A percentile compares a stretch with the other conserved stretches of the same genome.
Evolutionary conservation across 2,797 vertebrate genomes (phyloP).

Genomic region (Pterois miles): DNA sequence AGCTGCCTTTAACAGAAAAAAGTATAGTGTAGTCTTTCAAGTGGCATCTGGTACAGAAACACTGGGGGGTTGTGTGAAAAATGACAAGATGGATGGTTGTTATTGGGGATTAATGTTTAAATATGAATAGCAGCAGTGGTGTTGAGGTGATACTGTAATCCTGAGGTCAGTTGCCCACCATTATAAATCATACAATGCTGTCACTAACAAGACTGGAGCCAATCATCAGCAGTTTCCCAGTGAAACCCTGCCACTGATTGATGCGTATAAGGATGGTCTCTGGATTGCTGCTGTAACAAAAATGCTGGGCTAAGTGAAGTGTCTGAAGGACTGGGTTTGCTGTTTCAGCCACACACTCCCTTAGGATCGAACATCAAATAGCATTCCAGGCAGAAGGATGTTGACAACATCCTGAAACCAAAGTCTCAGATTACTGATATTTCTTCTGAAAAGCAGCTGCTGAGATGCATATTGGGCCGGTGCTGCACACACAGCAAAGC

Average conservation of each 20-base stretch:
- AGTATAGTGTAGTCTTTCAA: not conserved
- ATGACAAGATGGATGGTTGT: constrained; percentile 4
- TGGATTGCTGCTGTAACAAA: constrained; percentile 53
- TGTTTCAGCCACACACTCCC: constrained; percentile 70
- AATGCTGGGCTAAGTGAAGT: constrained; percentile 75
- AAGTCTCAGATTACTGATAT: constrained; percentile 72
- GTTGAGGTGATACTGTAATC: constrained; percentile 11
- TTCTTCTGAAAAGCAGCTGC: constrained; percentile 63
- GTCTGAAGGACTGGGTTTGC: constrained; percentile 62
- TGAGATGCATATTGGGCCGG: constrained; percentile 60
- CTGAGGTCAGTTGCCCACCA: constrained; percentile 22
- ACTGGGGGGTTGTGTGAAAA: constrained; percentile 1
- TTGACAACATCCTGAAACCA: constrained; percentile 76
- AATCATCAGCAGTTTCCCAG: constrained; percentile 64
- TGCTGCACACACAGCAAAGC: constrained; percentile 73
- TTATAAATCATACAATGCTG: constrained; percentile 33
- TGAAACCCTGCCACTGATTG: constrained; percentile 64
- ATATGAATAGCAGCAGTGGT: constrained; percentile 2
- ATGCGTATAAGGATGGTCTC: constrained; percentile 59
- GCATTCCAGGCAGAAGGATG: constrained; percentile 66
- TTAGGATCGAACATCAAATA: constrained; percentile 68
- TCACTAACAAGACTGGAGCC: constrained; percentile 49
- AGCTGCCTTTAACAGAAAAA: not conserved
- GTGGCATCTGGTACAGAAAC: not conserved
- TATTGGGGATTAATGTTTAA: constrained; percentile 12